Percentiles rank a stretch among this genome's conserved stretches.
Evolutionary conservation across 2,113 vertebrate species (phyloP).

Genomic region (Rhineura floridana): DNA sequence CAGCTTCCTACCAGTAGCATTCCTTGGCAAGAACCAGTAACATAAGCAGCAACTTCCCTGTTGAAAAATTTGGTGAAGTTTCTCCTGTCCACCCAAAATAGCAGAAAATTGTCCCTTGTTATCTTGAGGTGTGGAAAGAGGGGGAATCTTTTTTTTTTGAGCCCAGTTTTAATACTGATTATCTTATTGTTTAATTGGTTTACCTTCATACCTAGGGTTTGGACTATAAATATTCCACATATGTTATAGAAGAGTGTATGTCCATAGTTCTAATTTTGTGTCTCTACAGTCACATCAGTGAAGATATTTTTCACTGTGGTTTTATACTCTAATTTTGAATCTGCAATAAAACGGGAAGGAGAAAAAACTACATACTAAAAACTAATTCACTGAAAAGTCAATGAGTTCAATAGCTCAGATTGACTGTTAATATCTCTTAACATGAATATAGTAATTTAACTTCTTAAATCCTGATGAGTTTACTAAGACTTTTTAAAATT

Average conservation of each 20-base stretch:
- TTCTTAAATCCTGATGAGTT: neutral
- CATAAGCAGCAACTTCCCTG: no score
- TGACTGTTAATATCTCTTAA: neutral
- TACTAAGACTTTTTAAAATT: neutral
- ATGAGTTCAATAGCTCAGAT: neutral
- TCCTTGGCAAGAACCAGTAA: no score
- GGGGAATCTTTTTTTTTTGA: no score
- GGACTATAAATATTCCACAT: neutral
- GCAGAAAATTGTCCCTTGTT: no score
- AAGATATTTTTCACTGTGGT: neutral
- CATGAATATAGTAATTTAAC: neutral
- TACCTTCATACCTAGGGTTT: neutral
- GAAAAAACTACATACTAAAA: neutral
- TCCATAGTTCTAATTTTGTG: neutral
- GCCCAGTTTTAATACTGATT: no score
- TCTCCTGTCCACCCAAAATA: no score
- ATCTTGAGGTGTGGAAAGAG: no score
- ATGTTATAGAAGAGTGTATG: neutral
- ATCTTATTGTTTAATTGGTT: no score
- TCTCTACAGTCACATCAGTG: neutral
- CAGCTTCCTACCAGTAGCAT: no score
- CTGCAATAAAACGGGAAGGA: neutral
- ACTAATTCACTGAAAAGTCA: neutral
- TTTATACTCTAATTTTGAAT: neutral
- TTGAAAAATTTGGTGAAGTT: no score